Evolutionary conservation across 1,140 invertebrate genomes (phyloP).

Genomic region (Ceratina australensis): DNA sequence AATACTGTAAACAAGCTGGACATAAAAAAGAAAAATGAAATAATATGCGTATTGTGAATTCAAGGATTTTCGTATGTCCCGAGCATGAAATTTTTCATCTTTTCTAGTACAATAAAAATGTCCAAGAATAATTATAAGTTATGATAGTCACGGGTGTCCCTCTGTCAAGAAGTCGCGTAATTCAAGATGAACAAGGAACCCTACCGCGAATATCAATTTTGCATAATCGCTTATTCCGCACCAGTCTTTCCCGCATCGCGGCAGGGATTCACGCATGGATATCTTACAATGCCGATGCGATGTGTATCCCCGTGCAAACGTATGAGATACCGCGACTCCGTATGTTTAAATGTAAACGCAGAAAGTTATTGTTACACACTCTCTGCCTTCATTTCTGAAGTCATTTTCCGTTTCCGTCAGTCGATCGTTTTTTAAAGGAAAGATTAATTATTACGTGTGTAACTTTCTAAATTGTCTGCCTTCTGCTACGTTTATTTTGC

Average conservation of each 20-base stretch:
- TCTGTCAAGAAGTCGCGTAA: constrained; percentile 15
- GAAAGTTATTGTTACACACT: neutral
- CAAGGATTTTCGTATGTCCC: constrained; percentile 8
- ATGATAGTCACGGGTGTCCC: constrained; percentile 2
- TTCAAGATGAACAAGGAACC: constrained; percentile 30
- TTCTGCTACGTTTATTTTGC: neutral
- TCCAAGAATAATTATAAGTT: constrained; percentile 10
- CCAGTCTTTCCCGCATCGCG: neutral
- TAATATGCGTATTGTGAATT: constrained; percentile 19
- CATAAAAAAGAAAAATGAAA: constrained; percentile 10
- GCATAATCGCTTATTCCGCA: constrained; percentile 30
- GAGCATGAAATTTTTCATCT: neutral
- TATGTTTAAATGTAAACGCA: constrained; percentile 6
- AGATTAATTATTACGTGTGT: too few species aligned
- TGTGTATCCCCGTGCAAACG: constrained; percentile 6
- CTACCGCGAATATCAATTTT: constrained; percentile 33
- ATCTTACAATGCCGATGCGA: constrained; percentile 5
- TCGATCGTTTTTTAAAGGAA: neutral
- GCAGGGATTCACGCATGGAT: constrained; percentile 30
- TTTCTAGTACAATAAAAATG: neutral
- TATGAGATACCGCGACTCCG: neutral
- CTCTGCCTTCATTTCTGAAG: too few species aligned
- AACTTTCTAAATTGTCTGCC: neutral
- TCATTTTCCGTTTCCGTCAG: neutral
- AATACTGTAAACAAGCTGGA: constrained; percentile 17